phyloP scores from a whole-genome alignment of 2,113 vertebrate species.

The Galbula dea region DNA sequence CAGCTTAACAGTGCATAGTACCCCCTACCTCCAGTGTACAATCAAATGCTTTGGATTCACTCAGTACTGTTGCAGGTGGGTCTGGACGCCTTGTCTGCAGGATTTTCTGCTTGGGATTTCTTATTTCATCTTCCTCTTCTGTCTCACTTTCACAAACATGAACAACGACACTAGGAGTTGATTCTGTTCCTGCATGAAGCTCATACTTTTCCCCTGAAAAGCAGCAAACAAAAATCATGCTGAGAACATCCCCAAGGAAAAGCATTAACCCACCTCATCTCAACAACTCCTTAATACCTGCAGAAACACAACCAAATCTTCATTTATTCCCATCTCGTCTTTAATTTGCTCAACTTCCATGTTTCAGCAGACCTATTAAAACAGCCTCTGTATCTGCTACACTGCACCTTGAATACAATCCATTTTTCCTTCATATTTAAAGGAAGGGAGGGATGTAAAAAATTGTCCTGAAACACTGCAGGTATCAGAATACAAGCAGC shows the following conservation, averaged over 20 bases:
- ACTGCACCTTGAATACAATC: neutral
- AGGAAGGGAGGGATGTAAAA: neutral
- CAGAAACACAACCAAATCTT: neutral
- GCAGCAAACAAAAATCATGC: neutral
- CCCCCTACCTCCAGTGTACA: slow-evolving; percentile 35
- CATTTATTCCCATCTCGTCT: neutral
- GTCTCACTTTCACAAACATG: slow-evolving; percentile 97
- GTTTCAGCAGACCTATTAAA: neutral
- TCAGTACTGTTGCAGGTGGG: slow-evolving; percentile 73
- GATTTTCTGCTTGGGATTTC: slow-evolving; percentile 87
- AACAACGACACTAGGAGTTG: slow-evolving; percentile 95
- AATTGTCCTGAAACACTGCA: neutral
- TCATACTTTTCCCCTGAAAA: slow-evolving; percentile 92
- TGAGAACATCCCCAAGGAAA: neutral
- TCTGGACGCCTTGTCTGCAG: slow-evolving; percentile 91
- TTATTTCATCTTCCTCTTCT: slow-evolving; percentile 82
- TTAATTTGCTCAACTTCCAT: neutral
- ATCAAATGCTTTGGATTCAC: slow-evolving; percentile 68
- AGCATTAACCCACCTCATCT: neutral
- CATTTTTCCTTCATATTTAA: neutral
- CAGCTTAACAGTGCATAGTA: neutral
- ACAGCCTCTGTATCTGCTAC: neutral
- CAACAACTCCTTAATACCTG: neutral
- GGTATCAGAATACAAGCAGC: neutral
- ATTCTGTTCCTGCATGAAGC: slow-evolving; percentile 94